These are phyloP conservation scores for Prietella phreatophila DNA, from an alignment of 2,113 vertebrate species.

Conservation along the genomic window DNA sequence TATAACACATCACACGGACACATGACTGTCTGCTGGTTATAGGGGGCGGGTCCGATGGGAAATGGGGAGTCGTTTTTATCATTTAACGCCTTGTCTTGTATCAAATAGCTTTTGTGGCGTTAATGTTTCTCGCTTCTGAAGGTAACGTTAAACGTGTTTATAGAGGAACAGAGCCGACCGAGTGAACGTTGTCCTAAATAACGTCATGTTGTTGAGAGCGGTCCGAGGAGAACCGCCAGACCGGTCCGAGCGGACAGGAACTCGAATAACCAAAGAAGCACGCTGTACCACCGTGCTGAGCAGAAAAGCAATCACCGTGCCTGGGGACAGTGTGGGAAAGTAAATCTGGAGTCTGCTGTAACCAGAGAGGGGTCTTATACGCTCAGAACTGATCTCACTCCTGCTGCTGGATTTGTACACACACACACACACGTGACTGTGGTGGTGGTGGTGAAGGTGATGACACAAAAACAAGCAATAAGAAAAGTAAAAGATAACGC, in stretches of 20 bases:
- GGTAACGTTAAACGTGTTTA: too few relatives aligned
- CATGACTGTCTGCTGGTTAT: background rate
- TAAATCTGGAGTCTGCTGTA: background rate
- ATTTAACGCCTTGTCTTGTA: too few relatives aligned
- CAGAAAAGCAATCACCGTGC: background rate
- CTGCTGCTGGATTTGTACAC: background rate
- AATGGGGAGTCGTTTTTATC: background rate
- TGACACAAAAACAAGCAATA: slow-evolving; percentile 46
- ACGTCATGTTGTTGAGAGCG: background rate
- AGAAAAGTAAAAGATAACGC: slow-evolving; percentile 40
- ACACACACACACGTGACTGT: background rate
- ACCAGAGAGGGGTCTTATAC: background rate
- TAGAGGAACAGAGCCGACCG: too few relatives aligned
- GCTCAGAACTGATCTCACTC: background rate
- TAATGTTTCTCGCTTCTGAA: too few relatives aligned
- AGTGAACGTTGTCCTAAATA: too few relatives aligned
- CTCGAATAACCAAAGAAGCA: too few relatives aligned
- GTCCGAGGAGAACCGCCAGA: too few relatives aligned
- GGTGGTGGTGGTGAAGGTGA: background rate
- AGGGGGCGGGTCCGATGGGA: background rate
- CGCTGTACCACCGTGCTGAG: background rate
- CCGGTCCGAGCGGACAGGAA: too few relatives aligned
- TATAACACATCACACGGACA: slow-evolving; percentile 27
- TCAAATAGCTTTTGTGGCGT: too few relatives aligned
- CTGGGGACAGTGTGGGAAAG: background rate